These are phyloP conservation scores for Rhagium mordax DNA, from an alignment of 2,888 invertebrate genomes.

Conservation along the genomic window DNA sequence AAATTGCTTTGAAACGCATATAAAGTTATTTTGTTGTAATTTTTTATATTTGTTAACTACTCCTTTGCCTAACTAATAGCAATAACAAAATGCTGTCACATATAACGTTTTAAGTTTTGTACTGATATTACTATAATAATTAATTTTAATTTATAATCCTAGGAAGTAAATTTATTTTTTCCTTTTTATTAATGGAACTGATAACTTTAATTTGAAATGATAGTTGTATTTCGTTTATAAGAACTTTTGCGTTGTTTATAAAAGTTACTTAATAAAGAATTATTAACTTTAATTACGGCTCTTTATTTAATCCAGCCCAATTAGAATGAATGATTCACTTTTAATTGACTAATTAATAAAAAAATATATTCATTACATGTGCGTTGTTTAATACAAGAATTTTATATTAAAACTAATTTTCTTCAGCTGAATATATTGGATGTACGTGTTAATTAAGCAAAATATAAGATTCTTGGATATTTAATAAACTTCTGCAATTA, in stretches of 20 bases:
- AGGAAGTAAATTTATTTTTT: conserved; percentile 29
- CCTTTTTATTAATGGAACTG: conserved; percentile 40
- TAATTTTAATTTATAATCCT: conserved; percentile 7
- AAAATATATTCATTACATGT: conserved; percentile 43
- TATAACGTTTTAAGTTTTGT: background rate
- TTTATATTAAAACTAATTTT: background rate
- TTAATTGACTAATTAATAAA: conserved; percentile 58
- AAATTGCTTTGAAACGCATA: no score
- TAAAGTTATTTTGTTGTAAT: conserved; percentile 14
- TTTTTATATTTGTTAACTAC: background rate
- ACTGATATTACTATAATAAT: conserved; percentile 26
- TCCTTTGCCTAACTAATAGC: conserved; percentile 16
- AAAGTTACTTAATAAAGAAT: conserved; percentile 61
- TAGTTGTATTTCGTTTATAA: conserved; percentile 49
- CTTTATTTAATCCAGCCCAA: conserved; percentile 62
- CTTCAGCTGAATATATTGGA: background rate
- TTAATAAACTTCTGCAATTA: no score
- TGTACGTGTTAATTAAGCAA: background rate
- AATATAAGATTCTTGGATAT: background rate
- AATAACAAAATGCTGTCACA: conserved; percentile 18
- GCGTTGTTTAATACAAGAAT: conserved; percentile 8
- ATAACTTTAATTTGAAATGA: conserved; percentile 44
- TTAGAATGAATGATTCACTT: conserved; percentile 58
- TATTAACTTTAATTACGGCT: conserved; percentile 62
- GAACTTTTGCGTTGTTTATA: conserved; percentile 56